phyloP scores from a whole-genome alignment of 2,113 vertebrate genomes.

The Malurus elegans region DNA sequence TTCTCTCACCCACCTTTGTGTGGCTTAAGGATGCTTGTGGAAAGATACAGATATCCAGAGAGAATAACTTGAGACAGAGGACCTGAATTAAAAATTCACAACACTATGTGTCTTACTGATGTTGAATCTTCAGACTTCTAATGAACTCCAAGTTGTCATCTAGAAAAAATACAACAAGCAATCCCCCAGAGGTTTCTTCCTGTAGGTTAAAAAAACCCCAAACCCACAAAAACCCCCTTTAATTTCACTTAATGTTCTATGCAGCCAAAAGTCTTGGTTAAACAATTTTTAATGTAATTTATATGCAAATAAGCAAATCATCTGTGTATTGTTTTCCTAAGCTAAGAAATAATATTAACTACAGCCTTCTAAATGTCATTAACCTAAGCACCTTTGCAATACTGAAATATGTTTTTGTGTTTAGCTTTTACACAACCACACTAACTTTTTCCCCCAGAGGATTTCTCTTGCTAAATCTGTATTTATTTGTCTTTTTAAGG shows the following conservation, averaged over 20 bases:
- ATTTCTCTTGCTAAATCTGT: background rate
- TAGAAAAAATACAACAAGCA: background rate
- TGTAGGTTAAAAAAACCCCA: background rate
- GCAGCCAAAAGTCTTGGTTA: background rate
- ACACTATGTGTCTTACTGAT: background rate
- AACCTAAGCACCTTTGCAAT: background rate
- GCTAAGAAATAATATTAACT: background rate
- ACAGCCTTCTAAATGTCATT: background rate
- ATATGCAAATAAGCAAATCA: constrained; percentile 3
- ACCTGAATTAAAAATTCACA: background rate
- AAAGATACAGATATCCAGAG: background rate
- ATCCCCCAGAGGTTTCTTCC: background rate
- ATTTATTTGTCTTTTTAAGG: background rate
- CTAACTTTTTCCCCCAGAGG: background rate
- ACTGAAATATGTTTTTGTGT: background rate
- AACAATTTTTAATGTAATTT: constrained; percentile 16
- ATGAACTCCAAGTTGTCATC: background rate
- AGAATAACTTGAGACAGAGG: background rate
- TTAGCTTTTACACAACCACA: background rate
- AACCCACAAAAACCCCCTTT: background rate
- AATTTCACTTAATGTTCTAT: background rate
- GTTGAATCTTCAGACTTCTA: background rate
- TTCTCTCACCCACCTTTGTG: background rate
- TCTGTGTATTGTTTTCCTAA: background rate
- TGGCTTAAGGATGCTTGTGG: background rate